phyloP scores from a whole-genome alignment of 2,113 vertebrate genomes.

The Gila orcuttii region DNA sequence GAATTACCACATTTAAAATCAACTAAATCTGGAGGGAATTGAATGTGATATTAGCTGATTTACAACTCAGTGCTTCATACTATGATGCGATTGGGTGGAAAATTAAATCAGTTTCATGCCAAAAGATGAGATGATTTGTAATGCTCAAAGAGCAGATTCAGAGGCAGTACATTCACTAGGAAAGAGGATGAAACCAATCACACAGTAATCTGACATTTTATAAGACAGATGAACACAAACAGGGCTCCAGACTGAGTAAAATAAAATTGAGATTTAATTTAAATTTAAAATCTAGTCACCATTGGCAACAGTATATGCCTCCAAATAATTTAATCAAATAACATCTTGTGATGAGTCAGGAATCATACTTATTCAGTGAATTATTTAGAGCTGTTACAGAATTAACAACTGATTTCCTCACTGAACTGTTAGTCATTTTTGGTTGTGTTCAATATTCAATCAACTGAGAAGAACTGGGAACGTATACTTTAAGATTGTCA shows the following conservation, averaged over 20 bases:
- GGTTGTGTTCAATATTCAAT: neutral
- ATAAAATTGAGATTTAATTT: neutral
- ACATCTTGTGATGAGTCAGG: neutral
- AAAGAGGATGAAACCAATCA: slow-evolving; percentile 10
- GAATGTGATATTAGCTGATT: slow-evolving; percentile 4
- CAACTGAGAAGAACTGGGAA: neutral
- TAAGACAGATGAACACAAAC: slow-evolving; percentile 1
- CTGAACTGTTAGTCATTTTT: neutral
- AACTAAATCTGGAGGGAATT: slow-evolving; percentile 24
- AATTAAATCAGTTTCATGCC: slow-evolving; percentile 27
- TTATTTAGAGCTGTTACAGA: neutral
- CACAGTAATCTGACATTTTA: neutral
- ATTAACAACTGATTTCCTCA: neutral
- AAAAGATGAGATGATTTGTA: slow-evolving; percentile 22
- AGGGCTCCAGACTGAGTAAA: neutral
- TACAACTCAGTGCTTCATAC: slow-evolving; percentile 3
- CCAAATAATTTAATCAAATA: neutral
- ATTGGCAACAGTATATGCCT: neutral
- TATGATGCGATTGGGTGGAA: slow-evolving; percentile 27
- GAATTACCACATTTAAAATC: slow-evolving; percentile 41
- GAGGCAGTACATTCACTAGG: neutral
- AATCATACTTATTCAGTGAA: neutral
- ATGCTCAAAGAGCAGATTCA: slow-evolving; percentile 1
- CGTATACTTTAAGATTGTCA: neutral
- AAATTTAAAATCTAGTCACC: neutral